Base-by-base conservation (phyloP, 2,797 vertebrate genomes). In the Aplochiton taeniatus region DNA sequence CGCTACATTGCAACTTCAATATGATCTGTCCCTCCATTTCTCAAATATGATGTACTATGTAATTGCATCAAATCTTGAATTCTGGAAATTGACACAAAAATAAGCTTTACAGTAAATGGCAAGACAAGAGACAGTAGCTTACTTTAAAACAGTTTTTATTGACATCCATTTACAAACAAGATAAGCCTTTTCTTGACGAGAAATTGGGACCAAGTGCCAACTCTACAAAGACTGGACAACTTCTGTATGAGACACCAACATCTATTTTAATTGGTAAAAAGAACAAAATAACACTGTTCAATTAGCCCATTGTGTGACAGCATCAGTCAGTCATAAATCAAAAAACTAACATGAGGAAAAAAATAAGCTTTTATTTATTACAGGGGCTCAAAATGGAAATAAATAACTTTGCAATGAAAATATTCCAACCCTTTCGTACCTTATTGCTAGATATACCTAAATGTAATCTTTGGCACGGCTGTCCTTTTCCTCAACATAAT, bases 91-190 rank as follows among this genome's bases (percentile, higher is more conserved):
- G n/a, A 52, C 18, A 52, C 18, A 1, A 52, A 52, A 56, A 51
- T 8, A 52, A n/a, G 11, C 16, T 17, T 16, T n/a, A 17, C 9
- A 52, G n/a, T 14, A 18, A 52, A 18, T 10, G n/a, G 10, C n/a
- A 50, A 52, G 8, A 3, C 19, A 11, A 19, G 31, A 1, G 16
- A 19, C 17, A 8, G 18, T n/a, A 19, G 11, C 43, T 51, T 51
- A 13, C 60, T 42, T 50, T 31, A 50, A 16, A 9, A 49, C 16
- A 13, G 17, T 61, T 53, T 83, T 85, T 85, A 77, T 82, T 85
- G 49, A 6, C 14, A 11, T 69, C 56, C 45, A 64, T 65, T 73
- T 59, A 69, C 60, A 75, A 65, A 17, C 53, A 69, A 31, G 17
- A 68, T 16, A 1, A 43, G 42, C n/a, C 64, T 58, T 66, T 47